Evolutionary conservation across 1,140 invertebrate genomes (phyloP).

Genomic region (Pogonognathellus flavescens): DNA sequence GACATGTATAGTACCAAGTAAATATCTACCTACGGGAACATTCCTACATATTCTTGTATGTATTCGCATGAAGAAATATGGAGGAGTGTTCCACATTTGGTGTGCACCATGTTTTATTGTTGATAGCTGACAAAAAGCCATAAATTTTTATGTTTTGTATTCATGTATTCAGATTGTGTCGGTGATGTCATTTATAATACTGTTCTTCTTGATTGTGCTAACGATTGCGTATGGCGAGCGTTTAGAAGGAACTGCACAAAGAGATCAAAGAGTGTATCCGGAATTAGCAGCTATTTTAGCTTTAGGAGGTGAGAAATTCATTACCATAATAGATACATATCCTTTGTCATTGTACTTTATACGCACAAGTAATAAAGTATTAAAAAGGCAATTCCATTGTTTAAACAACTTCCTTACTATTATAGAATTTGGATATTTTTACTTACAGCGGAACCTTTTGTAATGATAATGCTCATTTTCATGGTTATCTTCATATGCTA

Average conservation of each 20-base stretch:
- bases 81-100: no score
- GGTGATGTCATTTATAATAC: constrained; percentile 5
- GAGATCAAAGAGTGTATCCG: constrained; percentile 26
- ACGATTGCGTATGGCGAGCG: constrained; percentile 29
- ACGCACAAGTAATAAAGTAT: not conserved
- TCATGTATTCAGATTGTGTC: constrained; percentile 5
- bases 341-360: not conserved
- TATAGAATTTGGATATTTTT: not conserved
- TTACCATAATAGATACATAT: not conserved
- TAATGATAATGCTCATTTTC: constrained; percentile 48
- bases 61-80: no score
- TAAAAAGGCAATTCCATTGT: not conserved
- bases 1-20: no score
- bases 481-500: constrained; percentile 48
- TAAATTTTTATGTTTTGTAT: no score
- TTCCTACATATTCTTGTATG: no score
- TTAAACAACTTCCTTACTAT: not conserved
- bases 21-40: no score
- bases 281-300: constrained; percentile 28
- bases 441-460: constrained; percentile 26
- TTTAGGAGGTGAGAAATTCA: constrained; percentile 27
- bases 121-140: no score
- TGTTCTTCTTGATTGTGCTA: constrained; percentile 31
- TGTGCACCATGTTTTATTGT: no score
- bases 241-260: not conserved